These are phyloP conservation scores for Galerucella nymphaeae DNA, from an alignment of 2,888 invertebrate genomes.

Conservation along the genomic window DNA sequence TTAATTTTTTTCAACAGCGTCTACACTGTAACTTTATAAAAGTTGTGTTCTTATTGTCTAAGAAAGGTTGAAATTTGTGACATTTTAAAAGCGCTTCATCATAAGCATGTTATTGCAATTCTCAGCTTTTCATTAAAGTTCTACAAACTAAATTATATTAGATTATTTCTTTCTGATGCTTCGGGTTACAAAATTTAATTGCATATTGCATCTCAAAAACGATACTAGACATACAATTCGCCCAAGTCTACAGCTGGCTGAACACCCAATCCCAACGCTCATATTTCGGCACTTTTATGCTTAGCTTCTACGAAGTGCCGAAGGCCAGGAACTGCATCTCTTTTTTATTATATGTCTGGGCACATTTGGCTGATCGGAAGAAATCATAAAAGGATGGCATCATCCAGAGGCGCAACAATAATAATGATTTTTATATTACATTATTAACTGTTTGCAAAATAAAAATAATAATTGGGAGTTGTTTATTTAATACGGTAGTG, in stretches of 20 bases:
- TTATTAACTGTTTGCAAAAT: too few relatives aligned
- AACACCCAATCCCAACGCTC: constrained; percentile 8
- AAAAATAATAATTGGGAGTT: too few relatives aligned
- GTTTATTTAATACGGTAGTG: too few relatives aligned
- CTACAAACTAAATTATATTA: too few relatives aligned
- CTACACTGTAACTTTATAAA: too few relatives aligned
- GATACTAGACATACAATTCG: constrained; percentile 4
- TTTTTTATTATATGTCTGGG: constrained; percentile 49
- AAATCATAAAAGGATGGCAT: constrained; percentile 46
- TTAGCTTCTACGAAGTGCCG: constrained; percentile 39
- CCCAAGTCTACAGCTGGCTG: neutral
- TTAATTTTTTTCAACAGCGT: too few relatives aligned
- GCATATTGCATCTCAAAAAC: neutral
- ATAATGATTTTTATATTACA: too few relatives aligned
- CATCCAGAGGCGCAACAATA: constrained; percentile 35
- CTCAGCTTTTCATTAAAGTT: too few relatives aligned
- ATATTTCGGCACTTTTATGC: constrained; percentile 29
- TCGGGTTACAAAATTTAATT: constrained; percentile 3
- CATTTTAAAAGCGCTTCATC: too few relatives aligned
- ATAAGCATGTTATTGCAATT: too few relatives aligned
- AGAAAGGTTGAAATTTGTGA: too few relatives aligned
- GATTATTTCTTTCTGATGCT: neutral
- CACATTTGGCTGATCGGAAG: constrained; percentile 47
- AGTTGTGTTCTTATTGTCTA: too few relatives aligned
- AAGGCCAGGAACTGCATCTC: constrained; percentile 30